Evolutionary conservation across 2,113 vertebrate genomes (phyloP).

Genomic region (Rhegmatorhina hoffmannsi): DNA sequence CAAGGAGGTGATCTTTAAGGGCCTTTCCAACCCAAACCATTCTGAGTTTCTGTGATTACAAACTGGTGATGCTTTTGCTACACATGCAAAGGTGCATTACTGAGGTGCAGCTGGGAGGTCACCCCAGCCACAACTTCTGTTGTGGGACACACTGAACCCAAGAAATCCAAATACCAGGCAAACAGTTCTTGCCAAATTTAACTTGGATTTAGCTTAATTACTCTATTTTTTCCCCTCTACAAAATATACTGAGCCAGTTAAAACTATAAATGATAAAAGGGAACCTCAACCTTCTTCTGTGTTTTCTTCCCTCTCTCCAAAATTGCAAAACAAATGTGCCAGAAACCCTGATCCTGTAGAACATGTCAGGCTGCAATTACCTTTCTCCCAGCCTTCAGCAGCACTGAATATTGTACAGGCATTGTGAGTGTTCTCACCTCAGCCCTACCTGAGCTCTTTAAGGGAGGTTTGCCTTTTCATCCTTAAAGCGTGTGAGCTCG

Average conservation of each 20-base stretch:
- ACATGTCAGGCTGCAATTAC: fast-evolving
- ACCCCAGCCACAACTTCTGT: background rate
- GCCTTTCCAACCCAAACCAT: background rate
- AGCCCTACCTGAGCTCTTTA: background rate
- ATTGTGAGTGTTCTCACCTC: background rate
- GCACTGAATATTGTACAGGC: fast-evolving
- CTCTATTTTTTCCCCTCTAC: background rate
- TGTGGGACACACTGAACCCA: background rate
- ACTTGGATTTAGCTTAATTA: background rate
- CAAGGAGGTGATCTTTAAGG: background rate
- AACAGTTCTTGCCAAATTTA: background rate
- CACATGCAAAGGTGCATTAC: background rate
- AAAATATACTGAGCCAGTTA: background rate
- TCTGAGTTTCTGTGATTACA: background rate
- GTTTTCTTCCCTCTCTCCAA: background rate
- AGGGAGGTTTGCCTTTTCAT: background rate
- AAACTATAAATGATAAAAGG: background rate
- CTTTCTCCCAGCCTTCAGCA: background rate
- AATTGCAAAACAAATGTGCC: background rate
- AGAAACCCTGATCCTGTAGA: fast-evolving
- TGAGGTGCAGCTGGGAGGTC: background rate
- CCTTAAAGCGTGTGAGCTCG: background rate
- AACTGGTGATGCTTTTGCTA: background rate
- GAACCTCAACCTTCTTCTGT: background rate
- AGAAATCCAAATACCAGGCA: background rate